Evolutionary conservation across 2,113 vertebrate genomes (phyloP), one percentile per base, ranked within the genome.

Genomic region (Elachura formosa): DNA sequence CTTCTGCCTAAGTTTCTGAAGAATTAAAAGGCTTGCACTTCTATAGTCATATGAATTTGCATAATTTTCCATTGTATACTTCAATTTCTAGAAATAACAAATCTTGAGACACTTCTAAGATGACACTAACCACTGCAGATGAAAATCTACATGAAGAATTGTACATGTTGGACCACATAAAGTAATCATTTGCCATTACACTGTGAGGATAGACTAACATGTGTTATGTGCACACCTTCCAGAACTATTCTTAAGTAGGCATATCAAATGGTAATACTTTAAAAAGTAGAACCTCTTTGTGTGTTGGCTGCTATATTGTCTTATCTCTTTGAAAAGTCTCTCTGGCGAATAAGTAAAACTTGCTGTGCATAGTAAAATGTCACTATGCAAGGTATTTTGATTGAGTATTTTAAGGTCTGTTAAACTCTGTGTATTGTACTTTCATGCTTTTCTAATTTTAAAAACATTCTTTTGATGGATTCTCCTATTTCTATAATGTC

Each of bases 401-500:
- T 64, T 61, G 67, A 80, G 16, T 63, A 76, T 90, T 88, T 91
- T 58, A 74, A 75, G 49, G 58, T 91, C 61, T 75, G 31, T 82
- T 96, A 72, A 91, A 64, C 29, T 62, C 38, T 77, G 28, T 14
- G 48, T 82, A 58, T 64, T 86, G 45, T 63, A 43, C 13, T 73
- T 83, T 62, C 63, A 75, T 38, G 72, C 55, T 87, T 80, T 52
- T 76, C 33, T 51, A 63, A 55, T 82, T 86, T 82, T 54, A 74
- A 87, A 73, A 92, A 67, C 41, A 83, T 36, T 82, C 22, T 94
- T 97, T 94, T 64, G 79, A 90, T 41, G 18, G 5, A 33, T 90
- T 29, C 85, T 89, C 48, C 41, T 84, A n/a, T 45, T 85, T 55
- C 48, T 93, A 73, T 9, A 4, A 8, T 67, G 36, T 55, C n/a